Evolutionary conservation across 1,140 invertebrate species (phyloP).

Genomic region (Heliothis virescens): DNA sequence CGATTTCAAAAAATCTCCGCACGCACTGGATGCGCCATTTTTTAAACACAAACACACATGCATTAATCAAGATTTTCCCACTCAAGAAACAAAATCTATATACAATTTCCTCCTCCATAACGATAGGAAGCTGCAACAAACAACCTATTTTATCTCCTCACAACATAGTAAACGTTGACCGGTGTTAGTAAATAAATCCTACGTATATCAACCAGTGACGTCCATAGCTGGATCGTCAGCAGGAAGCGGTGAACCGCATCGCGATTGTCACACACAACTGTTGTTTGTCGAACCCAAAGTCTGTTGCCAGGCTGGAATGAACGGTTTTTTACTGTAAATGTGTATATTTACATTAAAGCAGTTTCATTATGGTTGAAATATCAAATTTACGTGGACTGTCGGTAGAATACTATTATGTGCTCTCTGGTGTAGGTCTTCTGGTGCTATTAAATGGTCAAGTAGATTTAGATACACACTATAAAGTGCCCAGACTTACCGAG

Average conservation of each 20-base stretch:
- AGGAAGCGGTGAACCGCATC: constrained; percentile 29
- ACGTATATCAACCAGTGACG: neutral
- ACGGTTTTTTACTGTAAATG: neutral
- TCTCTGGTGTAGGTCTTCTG: too few species aligned
- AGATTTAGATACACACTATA: too few species aligned
- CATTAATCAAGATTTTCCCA: too few species aligned
- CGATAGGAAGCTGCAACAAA: neutral
- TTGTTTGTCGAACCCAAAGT: neutral
- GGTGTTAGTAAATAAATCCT: constrained; percentile 3
- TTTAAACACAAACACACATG: too few species aligned
- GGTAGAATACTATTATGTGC: too few species aligned
- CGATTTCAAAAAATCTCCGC: too few species aligned
- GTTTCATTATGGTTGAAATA: neutral
- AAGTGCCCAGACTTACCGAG: too few species aligned
- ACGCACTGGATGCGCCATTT: too few species aligned
- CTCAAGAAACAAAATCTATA: too few species aligned
- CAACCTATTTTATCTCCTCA: neutral
- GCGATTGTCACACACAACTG: constrained; percentile 25
- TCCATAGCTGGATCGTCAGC: constrained; percentile 5
- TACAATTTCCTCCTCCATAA: too few species aligned
- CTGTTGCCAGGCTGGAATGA: neutral
- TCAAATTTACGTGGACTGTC: too few species aligned
- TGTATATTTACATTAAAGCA: neutral
- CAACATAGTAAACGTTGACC: neutral
- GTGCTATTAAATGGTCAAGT: too few species aligned